Base-by-base conservation (phyloP, 2,888 invertebrate species). In the Diarsia rubi region DNA sequence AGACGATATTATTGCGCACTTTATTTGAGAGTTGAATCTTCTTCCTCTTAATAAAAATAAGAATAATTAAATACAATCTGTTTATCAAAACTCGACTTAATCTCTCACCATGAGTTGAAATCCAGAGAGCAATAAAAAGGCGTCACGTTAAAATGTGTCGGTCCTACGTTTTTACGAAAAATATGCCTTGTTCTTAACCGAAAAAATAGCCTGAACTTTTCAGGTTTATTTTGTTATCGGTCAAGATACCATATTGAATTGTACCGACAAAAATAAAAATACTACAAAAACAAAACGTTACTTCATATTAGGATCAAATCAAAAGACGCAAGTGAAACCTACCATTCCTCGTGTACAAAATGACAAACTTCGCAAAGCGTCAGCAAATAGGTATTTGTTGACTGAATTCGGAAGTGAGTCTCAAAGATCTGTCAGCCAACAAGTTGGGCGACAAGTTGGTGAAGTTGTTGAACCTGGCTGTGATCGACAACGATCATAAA, bases 381-480 rank as follows among this genome's bases (percentile, higher is more conserved):
- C 91, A 91, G 90, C 92, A 93, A 93, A 94, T 93, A 92, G 91
- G 91, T 92, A 93, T 94, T 94, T 93, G 93, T 93, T 90, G 91
- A 90, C 90, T 91, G 88, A 91, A 91, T 92, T 90, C 85, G 81
- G 80, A 88, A 88, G 82, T 84, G 76, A 81, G 82, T 84, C 82
- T 74, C n/a, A 83, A 83, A 84, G 78, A 86, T 81, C 82, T 73
- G 82, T 87, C 68, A 52, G 44, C 24, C 49, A 71, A 87, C 75
- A 70, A 73, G 78, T 85, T 66, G 74, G 31, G 6, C 12, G 57
- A 79, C 11, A 42, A 4, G 72, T 78, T 63, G 66, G 37, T 49
- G 9, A 12, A 79, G 52, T 42, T 9, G 37, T 57, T 52, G 54
- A 45, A 44, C n/a, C 44, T 31, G 44, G 4, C 19, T 60, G 27